Conservation (phyloP, 2,113 vertebrate genomes). For the Rhinolophus ferrumequinum region DNA sequence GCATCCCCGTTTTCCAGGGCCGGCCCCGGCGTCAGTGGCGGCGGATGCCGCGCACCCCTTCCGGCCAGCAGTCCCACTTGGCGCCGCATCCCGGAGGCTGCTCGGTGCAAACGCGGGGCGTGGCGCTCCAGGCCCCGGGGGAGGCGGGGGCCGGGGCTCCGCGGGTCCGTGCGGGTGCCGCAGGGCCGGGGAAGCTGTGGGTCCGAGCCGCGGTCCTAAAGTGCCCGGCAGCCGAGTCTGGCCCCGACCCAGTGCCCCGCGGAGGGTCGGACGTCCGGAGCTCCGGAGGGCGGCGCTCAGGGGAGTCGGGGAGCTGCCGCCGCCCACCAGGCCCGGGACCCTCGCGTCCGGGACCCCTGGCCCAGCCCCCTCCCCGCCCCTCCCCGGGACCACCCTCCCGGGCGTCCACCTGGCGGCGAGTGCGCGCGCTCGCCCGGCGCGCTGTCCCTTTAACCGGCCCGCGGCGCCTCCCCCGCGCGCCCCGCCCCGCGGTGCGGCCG, state of each 20-base stretch:
- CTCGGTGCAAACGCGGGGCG: background rate
- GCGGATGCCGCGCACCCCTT: background rate
- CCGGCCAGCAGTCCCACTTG: background rate
- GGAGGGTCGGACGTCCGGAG: too few species aligned
- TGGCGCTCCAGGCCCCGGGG: background rate
- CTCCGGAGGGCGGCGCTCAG: background rate
- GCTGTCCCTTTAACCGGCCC: conserved; percentile 81
- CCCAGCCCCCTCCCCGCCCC: background rate
- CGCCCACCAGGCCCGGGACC: background rate
- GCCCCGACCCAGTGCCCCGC: background rate
- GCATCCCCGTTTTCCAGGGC: background rate
- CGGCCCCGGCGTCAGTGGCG: background rate
- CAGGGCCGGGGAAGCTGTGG: background rate
- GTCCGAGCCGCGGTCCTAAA: background rate
- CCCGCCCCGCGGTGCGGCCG: conserved; percentile 77
- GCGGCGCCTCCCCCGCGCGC: conserved; percentile 72
- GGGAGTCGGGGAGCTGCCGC: too few species aligned
- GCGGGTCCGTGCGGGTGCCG: too few species aligned
- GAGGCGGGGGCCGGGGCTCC: background rate
- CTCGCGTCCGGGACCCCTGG: background rate
- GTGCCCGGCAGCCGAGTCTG: background rate
- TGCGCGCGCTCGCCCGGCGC: conserved; percentile 39
- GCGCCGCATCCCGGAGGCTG: background rate
- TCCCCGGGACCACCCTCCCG: background rate
- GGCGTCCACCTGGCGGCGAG: background rate